Evolutionary conservation across 2,888 invertebrate species (phyloP), one percentile per base, ranked within the genome.

Genomic region (Tinea pellionella): DNA sequence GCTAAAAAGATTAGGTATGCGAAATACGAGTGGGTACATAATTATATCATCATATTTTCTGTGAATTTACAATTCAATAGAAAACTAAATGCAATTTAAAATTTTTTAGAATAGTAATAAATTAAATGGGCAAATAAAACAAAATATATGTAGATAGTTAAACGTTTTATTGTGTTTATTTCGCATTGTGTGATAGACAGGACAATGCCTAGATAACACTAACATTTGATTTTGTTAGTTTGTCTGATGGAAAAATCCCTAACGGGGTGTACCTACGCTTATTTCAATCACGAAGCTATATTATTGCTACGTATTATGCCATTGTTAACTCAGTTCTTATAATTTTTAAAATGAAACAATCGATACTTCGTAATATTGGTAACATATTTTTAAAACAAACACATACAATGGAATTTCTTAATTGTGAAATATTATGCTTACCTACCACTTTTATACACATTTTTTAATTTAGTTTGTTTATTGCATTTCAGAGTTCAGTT

Each of bases 401-500:
- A n/a, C 37, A 37, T n/a, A 37, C 37, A 37, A 37, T 37, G n/a
- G 37, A 37, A 37, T 37, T 37, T 9, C 37, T 2, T 37, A 37
- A 2, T 37, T 37, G 9, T 9, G n/a, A 37, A 37, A 37, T n/a
- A 37, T 6, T 37, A 37, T 37, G 37, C 37, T 9, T 37, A 37
- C 37, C 24, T n/a, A n/a, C n/a, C n/a, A n/a, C n/a, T 37, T n/a
- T 9, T 37, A 6, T n/a, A 37, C 9, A 37, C n/a, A 37, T 37
- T 37, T 37, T n/a, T 37, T 37, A 37, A 37, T n/a, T n/a, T 47
- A 15, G 47, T 47, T 6, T 51, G 13, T 53, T 53, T 53, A n/a
- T 53, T 61, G 72, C 63, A 64, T 85, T 88, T 61, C 88, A 87
- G 87, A 83, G 83, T 85, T 84, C 82, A 69, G 79, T 74, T 78